Percentiles rank a stretch among this genome's conserved stretches.
Evolutionary conservation across 2,888 invertebrate genomes (phyloP).

Genomic region (Noctua pronuba): DNA sequence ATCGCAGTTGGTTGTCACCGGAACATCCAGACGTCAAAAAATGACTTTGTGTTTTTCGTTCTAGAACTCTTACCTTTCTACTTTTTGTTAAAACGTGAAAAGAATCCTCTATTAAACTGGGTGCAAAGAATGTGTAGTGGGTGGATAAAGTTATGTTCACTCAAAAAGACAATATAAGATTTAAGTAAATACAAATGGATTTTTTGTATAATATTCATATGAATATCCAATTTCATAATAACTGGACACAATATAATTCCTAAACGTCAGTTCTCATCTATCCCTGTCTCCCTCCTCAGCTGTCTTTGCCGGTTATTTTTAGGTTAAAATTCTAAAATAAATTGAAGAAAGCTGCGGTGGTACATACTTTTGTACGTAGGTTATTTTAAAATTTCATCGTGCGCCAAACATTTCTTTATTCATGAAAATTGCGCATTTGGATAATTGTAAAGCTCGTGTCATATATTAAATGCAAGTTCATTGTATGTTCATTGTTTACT

Average conservation of each 20-base stretch:
- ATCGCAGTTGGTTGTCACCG: conserved; percentile 1
- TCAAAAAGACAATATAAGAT: neutral
- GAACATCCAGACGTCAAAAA: neutral
- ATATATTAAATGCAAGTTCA: conserved; percentile 74
- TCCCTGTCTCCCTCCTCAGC: conserved; percentile 83
- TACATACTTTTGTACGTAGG: conserved; percentile 83
- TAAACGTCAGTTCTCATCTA: conserved; percentile 51
- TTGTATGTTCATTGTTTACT: conserved; percentile 84
- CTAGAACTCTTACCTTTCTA: neutral
- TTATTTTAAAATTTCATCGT: conserved; percentile 88
- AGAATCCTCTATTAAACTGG: neutral
- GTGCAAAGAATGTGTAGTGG: neutral
- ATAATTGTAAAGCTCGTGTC: conserved; percentile 74
- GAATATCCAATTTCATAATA: conserved; percentile 42
- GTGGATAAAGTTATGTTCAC: neutral
- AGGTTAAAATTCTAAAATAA: conserved; percentile 90
- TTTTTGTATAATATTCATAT: neutral
- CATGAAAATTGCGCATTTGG: conserved; percentile 87
- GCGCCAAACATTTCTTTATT: conserved; percentile 81
- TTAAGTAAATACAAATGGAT: neutral
- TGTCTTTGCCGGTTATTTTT: conserved; percentile 89
- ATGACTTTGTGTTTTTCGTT: conserved; percentile 17
- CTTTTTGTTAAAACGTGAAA: neutral
- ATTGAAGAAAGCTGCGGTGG: conserved; percentile 85
- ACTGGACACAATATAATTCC: conserved; percentile 27